Evolutionary conservation across 2,797 vertebrate genomes (phyloP).

Genomic region (Coendou prehensilis): DNA sequence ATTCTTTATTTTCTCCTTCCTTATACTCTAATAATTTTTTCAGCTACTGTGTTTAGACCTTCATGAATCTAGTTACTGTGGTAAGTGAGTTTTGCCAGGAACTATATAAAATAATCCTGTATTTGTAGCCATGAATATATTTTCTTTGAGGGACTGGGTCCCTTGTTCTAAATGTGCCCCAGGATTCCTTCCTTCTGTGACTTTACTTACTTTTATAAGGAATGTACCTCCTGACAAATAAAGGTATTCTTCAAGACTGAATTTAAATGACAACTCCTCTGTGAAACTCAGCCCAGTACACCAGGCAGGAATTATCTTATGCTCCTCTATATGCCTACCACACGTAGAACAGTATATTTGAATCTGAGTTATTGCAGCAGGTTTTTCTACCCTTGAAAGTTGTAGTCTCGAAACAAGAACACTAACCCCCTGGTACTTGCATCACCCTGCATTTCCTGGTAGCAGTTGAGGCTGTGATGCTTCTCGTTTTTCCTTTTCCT

Average conservation of each 20-base stretch:
- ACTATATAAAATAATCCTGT: not conserved
- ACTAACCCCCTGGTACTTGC: not conserved
- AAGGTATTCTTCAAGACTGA: conserved; percentile 3
- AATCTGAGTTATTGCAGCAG: not conserved
- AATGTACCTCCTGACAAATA: not conserved
- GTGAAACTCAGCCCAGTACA: not conserved
- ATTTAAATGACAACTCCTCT: not conserved
- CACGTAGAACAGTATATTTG: not conserved
- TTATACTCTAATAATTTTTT: not conserved
- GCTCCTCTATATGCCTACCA: not conserved
- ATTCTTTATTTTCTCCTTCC: not conserved
- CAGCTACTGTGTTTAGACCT: not conserved
- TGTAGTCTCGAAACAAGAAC: not conserved
- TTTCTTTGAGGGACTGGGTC: conserved; percentile 43
- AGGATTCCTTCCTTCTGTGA: not conserved
- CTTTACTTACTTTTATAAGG: conserved; percentile 56
- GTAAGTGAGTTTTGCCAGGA: not conserved
- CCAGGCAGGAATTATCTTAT: not conserved
- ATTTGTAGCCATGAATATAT: conserved; percentile 38
- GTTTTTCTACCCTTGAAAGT: not conserved
- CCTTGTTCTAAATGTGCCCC: not conserved
- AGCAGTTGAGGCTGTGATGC: not conserved
- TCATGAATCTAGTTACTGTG: conserved; percentile 39
- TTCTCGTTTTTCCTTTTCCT: not conserved
- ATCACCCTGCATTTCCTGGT: not conserved